These are phyloP conservation scores for Scaptomyza flava DNA, from an alignment of 2,888 invertebrate species.

Conservation along the genomic window DNA sequence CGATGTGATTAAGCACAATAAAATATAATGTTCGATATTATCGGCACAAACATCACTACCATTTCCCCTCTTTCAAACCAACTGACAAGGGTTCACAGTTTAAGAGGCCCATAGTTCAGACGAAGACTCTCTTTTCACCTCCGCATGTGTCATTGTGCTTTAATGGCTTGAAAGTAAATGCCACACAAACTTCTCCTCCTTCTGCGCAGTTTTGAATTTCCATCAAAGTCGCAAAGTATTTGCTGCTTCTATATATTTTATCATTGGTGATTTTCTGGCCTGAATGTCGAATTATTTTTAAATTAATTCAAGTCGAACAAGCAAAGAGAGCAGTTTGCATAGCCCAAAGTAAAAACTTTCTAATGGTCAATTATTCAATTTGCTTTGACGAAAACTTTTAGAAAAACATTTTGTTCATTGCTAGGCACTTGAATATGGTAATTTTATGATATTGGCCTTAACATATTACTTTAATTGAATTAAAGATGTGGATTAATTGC, in stretches of 20 bases:
- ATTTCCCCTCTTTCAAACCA: neutral
- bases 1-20: conserved; percentile 42
- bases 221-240: conserved; percentile 53
- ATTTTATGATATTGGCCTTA: neutral
- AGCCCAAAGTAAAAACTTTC: conserved; percentile 19
- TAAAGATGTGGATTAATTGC: neutral
- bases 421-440: neutral
- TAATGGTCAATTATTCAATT: conserved; percentile 41
- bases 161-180: conserved; percentile 61
- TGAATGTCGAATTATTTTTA: conserved; percentile 46
- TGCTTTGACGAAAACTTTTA: conserved; percentile 24
- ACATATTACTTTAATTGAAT: neutral
- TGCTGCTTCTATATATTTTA: conserved; percentile 3
- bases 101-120: conserved; percentile 48
- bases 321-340: conserved; percentile 7
- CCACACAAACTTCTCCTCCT: conserved; percentile 25
- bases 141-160: conserved; percentile 50
- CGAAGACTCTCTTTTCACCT: conserved; percentile 33
- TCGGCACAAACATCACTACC: conserved; percentile 40
- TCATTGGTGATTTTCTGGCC: neutral
- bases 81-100: conserved; percentile 61
- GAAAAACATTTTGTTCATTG: conserved; percentile 14
- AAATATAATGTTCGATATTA: conserved; percentile 52
- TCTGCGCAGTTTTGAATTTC: conserved; percentile 39
- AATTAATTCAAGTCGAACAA: conserved; percentile 43